Base-by-base conservation (phyloP, 2,113 vertebrate genomes). In the Merops nubicus region DNA sequence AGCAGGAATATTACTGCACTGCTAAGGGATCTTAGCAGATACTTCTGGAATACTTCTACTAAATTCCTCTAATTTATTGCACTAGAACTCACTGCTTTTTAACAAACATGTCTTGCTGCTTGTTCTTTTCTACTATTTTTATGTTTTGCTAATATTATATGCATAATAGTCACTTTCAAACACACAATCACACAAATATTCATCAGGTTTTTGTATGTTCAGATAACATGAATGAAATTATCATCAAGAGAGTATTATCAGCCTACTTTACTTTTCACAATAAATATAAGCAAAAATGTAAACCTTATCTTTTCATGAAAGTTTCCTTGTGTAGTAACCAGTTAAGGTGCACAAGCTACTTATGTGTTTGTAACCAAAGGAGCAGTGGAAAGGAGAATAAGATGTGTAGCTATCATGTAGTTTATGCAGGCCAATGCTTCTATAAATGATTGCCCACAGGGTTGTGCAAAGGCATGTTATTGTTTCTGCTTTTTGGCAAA, bases 401-500 rank as follows among this genome's bases (percentile, higher is more conserved):
- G 15, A 43, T 70, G 3, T 15, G 1, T 15, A 67, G 25, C 9
- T 62, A 6, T 38, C 21, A 11, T 4, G 2, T 26, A 68, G 15
- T 4, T 17, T 28, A 10, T 36, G 25, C 9, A 56, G 16, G 29
- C 8, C 22, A n/a, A 13, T 38, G 14, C 21, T 74, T 80, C 15
- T 74, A 15, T 19, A 59, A 67, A 29, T 40, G 19, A 17, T 13
- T 50, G 29, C 2, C 38, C 2, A 1, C 31, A 31, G 2, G 5
- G 8, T 12, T 74, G 11, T 57, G 8, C 1, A 0, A 89, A 91
- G 47, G 21, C 3, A 51, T 0, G 0, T 51, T 29, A 36, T 26
- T 74, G 6, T 59, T 83, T 15, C 15, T 74, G 3, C 3, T 42
- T 86, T 77, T 28, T 62, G 56, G 15, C n/a, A 72, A 11, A 28